Evolutionary conservation across 1,140 invertebrate genomes (phyloP).

Genomic region (Neodiprion pinetum): DNA sequence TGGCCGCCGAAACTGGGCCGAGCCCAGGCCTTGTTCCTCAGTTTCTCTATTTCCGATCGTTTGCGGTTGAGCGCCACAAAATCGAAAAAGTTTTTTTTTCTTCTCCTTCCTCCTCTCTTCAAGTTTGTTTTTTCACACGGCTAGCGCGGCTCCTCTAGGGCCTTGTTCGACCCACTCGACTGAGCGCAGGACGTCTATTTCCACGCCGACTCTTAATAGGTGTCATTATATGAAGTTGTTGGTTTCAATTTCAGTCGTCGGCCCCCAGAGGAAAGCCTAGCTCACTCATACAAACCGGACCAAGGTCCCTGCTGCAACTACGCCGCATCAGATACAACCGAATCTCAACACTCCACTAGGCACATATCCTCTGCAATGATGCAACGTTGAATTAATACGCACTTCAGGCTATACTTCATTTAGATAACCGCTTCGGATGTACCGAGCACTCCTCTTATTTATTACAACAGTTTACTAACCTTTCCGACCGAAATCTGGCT

Average conservation of each 20-base stretch:
- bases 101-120: no score
- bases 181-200: neutral
- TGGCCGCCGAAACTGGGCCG: neutral
- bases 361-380: no score
- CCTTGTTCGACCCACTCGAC: slow-evolving; percentile 1
- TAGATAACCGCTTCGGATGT: no score
- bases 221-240: slow-evolving; percentile 6
- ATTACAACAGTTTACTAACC: no score
- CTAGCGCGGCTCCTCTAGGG: neutral
- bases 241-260: slow-evolving; percentile 7
- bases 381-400: neutral
- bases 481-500: no score
- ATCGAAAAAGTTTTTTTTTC: neutral
- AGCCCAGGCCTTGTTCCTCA: slow-evolving; percentile 36
- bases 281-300: neutral
- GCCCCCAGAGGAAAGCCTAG: neutral
- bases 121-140: neutral
- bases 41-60: slow-evolving; percentile 54
- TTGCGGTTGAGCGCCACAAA: slow-evolving; percentile 47
- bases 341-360: neutral
- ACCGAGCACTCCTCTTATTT: no score
- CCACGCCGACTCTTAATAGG: slow-evolving; percentile 4
- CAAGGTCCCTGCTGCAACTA: no score
- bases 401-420: neutral
- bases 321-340: neutral